phyloP scores from a whole-genome alignment of 2,797 vertebrate species.

The Pelochelys cantorii region DNA sequence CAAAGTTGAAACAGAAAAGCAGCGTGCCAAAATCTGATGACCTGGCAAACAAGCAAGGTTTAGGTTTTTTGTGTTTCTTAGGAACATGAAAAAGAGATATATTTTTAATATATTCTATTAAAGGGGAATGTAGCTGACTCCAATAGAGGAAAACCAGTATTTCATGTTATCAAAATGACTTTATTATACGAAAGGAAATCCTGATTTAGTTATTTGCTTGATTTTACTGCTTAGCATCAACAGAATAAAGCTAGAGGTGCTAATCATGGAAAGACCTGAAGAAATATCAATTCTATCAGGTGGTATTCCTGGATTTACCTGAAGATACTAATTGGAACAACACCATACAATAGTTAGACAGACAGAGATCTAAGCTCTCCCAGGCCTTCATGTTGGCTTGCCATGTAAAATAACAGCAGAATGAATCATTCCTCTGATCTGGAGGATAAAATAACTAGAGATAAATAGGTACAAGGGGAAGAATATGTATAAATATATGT shows the following conservation, averaged over 20 bases:
- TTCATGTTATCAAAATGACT: neutral
- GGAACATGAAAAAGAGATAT: neutral
- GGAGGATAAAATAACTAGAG: slow-evolving; percentile 17
- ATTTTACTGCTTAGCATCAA: neutral
- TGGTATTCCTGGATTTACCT: neutral
- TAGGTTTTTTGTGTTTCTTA: fast-evolving
- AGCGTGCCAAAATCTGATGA: neutral
- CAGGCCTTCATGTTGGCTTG: slow-evolving; percentile 11
- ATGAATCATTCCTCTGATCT: neutral
- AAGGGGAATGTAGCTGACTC: neutral
- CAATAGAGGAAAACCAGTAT: fast-evolving
- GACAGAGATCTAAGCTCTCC: neutral
- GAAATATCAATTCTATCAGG: slow-evolving; percentile 8
- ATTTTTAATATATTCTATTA: too few species aligned
- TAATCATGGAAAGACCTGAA: neutral
- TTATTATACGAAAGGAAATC: neutral
- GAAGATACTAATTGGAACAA: slow-evolving; percentile 21
- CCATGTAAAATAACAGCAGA: slow-evolving; percentile 20
- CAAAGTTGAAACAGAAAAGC: fast-evolving
- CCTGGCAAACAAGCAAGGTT: neutral
- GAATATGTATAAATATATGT: neutral
- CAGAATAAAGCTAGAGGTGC: neutral
- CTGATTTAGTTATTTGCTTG: neutral
- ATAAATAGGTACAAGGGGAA: neutral
- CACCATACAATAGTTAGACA: neutral